Percentiles rank a stretch among this genome's conserved stretches.
These are phyloP conservation scores for Ciconia maguari DNA, from an alignment of 2,113 vertebrate species.

Conservation along the genomic window DNA sequence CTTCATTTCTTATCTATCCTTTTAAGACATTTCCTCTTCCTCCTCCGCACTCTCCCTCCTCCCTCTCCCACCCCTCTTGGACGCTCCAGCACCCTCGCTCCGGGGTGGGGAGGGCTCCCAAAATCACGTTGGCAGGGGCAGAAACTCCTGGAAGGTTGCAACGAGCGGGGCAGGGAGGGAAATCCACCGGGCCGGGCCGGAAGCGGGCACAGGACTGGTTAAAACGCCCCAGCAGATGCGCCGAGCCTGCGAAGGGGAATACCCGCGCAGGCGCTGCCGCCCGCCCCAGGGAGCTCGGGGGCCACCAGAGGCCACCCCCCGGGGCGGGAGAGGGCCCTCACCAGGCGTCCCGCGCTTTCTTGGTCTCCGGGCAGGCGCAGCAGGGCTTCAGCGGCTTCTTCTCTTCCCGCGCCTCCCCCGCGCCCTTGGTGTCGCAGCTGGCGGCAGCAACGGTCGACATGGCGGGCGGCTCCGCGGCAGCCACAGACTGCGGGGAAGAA, in stretches of 20 bases:
- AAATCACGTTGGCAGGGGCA: fast-evolving
- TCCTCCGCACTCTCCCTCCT: background rate
- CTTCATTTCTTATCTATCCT: background rate
- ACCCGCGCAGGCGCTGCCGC: too few species aligned
- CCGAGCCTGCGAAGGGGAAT: too few species aligned
- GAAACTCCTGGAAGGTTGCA: fast-evolving
- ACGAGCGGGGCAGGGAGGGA: too few species aligned
- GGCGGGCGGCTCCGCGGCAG: background rate
- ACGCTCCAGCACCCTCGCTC: background rate
- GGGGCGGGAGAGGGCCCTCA: conserved; percentile 48
- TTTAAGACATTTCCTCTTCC: background rate
- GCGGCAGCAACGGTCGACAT: conserved; percentile 79
- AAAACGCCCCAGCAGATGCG: background rate
- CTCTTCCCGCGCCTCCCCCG: conserved; percentile 58
- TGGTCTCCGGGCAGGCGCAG: conserved; percentile 97
- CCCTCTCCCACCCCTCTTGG: background rate
- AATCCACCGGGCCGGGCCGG: background rate
- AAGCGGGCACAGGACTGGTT: background rate
- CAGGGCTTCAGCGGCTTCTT: conserved; percentile 92
- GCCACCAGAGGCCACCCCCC: background rate
- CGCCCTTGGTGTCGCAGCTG: conserved; percentile 64
- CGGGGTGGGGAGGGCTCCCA: fast-evolving
- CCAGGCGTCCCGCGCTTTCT: conserved; percentile 92
- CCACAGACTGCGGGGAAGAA: background rate
- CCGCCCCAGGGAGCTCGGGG: background rate